Evolutionary conservation across 2,113 vertebrate genomes (phyloP).

Genomic region (Mola mola): DNA sequence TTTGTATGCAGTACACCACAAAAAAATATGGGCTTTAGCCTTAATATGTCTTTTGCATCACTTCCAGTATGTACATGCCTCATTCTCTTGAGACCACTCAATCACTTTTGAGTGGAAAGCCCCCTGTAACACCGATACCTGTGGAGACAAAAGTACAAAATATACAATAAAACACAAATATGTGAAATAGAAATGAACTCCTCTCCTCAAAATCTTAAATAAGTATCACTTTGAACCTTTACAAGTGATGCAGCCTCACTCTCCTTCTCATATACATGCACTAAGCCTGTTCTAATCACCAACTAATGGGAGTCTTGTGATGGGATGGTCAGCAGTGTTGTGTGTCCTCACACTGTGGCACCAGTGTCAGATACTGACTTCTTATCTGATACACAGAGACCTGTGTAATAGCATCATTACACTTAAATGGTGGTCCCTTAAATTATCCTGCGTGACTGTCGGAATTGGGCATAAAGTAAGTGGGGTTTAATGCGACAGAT

Average conservation of each 20-base stretch:
- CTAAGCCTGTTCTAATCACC: constrained; percentile 38
- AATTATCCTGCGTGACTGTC: constrained; percentile 46
- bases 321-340: constrained; percentile 58
- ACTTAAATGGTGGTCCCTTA: constrained; percentile 45
- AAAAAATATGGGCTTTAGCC: no score
- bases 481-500: constrained; percentile 39
- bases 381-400: constrained; percentile 54
- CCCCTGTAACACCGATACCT: no score
- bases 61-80: no score
- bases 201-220: no score
- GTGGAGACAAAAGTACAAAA: no score
- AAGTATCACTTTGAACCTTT: no score
- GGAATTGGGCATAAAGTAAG: constrained; percentile 36
- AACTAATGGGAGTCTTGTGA: constrained; percentile 67
- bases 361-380: constrained; percentile 60
- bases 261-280: not conserved
- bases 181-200: no score
- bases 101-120: no score
- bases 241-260: not conserved
- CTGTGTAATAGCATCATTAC: constrained; percentile 53
- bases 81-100: no score
- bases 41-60: no score
- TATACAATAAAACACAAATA: no score
- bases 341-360: constrained; percentile 52
- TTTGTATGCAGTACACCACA: no score